Evolutionary conservation across 2,888 invertebrate genomes (phyloP).

Genomic region (Hypomecis atomaria): DNA sequence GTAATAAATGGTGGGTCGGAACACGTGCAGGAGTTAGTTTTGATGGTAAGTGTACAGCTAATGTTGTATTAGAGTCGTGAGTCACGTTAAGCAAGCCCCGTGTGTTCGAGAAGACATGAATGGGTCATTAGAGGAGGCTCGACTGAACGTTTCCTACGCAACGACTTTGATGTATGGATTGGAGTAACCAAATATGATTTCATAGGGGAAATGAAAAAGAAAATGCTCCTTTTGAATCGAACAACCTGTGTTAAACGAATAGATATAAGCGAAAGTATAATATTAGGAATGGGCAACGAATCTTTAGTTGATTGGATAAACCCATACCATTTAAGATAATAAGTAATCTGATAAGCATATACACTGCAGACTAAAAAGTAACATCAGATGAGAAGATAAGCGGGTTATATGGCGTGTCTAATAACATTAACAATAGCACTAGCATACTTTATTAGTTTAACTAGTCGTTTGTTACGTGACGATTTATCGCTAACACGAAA

Average conservation of each 20-base stretch:
- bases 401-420: slow-evolving; percentile 16
- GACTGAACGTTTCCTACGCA: slow-evolving; percentile 59
- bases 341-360: slow-evolving; percentile 31
- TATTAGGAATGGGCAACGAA: background rate
- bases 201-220: slow-evolving; percentile 47
- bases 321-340: slow-evolving; percentile 6
- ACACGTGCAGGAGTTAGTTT: slow-evolving; percentile 39
- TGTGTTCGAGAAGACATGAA: slow-evolving; percentile 67
- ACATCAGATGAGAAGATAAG: slow-evolving; percentile 18
- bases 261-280: background rate
- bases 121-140: slow-evolving; percentile 69
- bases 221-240: slow-evolving; percentile 30
- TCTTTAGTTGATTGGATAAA: background rate
- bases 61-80: slow-evolving; percentile 56
- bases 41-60: slow-evolving; percentile 47
- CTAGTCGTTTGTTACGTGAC: slow-evolving; percentile 18
- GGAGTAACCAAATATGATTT: slow-evolving; percentile 51
- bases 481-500: slow-evolving; percentile 22
- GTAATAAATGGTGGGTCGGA: slow-evolving; percentile 21
- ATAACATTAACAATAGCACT: slow-evolving; percentile 23
- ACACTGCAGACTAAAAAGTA: slow-evolving; percentile 20
- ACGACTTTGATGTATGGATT: slow-evolving; percentile 60
- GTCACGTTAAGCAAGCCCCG: slow-evolving; percentile 55
- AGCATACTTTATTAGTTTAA: slow-evolving; percentile 14
- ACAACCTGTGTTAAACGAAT: slow-evolving; percentile 5